A percentile compares a stretch with the other conserved stretches of the same genome.
phyloP scores from a whole-genome alignment of 2,797 vertebrate genomes.

The Hipposideros larvatus region DNA sequence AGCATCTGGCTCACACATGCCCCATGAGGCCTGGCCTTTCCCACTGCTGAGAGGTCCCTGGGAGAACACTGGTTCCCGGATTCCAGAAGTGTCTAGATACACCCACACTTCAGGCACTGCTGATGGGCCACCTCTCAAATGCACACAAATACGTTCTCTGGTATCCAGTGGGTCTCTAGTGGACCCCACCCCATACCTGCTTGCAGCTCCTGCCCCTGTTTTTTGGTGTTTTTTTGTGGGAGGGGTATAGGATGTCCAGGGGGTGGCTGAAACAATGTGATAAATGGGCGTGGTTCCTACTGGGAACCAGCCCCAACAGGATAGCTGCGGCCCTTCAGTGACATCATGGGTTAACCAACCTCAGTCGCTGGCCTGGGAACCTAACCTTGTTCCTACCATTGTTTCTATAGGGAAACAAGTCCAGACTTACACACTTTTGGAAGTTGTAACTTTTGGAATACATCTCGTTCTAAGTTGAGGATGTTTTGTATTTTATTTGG shows the following conservation, averaged over 20 bases:
- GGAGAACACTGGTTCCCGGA: background rate
- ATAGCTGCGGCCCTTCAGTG: background rate
- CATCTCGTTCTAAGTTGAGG: conserved; percentile 59
- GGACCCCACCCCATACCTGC: background rate
- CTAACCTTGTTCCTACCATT: background rate
- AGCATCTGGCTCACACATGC: background rate
- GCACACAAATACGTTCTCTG: background rate
- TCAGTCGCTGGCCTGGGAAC: background rate
- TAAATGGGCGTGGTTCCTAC: background rate
- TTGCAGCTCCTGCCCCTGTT: background rate
- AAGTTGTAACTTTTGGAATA: conserved; percentile 46
- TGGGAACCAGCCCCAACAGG: background rate
- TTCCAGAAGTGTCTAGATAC: background rate
- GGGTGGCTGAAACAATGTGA: background rate
- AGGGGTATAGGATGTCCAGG: no score
- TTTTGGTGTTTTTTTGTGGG: background rate
- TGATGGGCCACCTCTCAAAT: background rate
- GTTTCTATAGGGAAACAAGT: conserved; percentile 9
- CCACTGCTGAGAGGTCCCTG: background rate
- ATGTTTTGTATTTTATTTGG: conserved; percentile 66
- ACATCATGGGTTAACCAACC: background rate
- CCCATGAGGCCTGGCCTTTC: background rate
- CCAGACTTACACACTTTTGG: conserved; percentile 28
- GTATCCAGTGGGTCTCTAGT: background rate
- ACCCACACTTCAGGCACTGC: background rate